Conservation (phyloP, 1,140 invertebrate species). For the Leptopilina clavipes region DNA sequence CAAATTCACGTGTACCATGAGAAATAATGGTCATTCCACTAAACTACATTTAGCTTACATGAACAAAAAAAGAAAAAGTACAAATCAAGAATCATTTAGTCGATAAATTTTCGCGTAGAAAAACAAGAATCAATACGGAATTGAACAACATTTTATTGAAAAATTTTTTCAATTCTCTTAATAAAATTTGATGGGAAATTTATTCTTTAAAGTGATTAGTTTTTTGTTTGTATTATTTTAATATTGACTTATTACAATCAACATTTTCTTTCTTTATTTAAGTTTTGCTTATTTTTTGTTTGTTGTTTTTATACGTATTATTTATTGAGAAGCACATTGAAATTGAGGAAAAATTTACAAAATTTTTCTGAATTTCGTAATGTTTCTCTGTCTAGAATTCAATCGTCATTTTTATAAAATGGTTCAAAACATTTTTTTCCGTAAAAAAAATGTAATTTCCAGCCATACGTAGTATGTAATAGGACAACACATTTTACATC, state of each 20-base stretch:
- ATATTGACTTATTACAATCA: no score
- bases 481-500: neutral
- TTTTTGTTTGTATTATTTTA: neutral
- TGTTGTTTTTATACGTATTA: neutral
- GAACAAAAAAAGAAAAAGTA: constrained; percentile 26
- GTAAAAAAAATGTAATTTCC: neutral
- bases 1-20: constrained; percentile 42
- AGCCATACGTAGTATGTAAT: neutral
- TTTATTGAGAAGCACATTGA: neutral
- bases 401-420: neutral
- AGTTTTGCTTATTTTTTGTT: no score
- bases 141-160: constrained; percentile 18
- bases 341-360: neutral
- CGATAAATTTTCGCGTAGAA: constrained; percentile 13
- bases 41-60: constrained; percentile 35
- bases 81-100: constrained; percentile 34
- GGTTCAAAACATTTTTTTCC: neutral
- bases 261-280: no score
- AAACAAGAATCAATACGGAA: constrained; percentile 1
- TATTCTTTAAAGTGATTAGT: neutral
- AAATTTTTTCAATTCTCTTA: no score
- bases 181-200: no score
- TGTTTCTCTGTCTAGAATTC: neutral
- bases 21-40: constrained; percentile 33
- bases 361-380: neutral